Conservation (phyloP, 2,888 invertebrate species). For the Junonia oenone region DNA sequence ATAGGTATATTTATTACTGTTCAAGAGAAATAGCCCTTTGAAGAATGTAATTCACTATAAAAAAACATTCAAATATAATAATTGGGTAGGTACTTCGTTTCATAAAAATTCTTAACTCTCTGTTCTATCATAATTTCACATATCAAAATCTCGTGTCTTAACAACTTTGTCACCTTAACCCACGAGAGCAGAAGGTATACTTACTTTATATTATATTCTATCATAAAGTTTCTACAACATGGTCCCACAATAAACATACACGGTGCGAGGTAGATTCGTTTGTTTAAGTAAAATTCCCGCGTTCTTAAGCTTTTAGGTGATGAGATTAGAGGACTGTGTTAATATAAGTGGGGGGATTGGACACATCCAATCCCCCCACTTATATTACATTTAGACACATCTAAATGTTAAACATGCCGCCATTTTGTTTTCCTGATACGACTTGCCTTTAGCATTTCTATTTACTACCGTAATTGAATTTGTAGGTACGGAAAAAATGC, state of each 20-base stretch:
- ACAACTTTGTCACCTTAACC: no score
- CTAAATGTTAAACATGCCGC: no score
- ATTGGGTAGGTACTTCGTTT: no score
- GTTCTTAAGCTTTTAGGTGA: slow-evolving; percentile 8
- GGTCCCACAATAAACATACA: background rate
- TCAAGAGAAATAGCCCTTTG: no score
- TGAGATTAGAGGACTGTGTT: no score
- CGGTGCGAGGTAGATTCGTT: slow-evolving; percentile 1
- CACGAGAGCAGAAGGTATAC: background rate
- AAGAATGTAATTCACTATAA: no score
- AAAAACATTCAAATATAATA: no score
- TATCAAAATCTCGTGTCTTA: background rate
- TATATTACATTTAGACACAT: slow-evolving; percentile 1
- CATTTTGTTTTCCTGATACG: no score
- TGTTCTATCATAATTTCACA: background rate
- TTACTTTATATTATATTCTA: slow-evolving; percentile 1
- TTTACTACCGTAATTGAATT: background rate
- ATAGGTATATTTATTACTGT: no score
- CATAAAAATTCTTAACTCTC: background rate
- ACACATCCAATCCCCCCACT: slow-evolving; percentile 7
- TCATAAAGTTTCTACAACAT: background rate
- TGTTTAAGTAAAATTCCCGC: slow-evolving; percentile 10
- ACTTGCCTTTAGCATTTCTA: background rate
- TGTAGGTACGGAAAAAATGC: no score
- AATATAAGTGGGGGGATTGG: slow-evolving; percentile 9